Percentiles rank a stretch among this genome's conserved stretches.
Conservation (phyloP, 1,140 invertebrate genomes). For the Phocides pigmalion region DNA sequence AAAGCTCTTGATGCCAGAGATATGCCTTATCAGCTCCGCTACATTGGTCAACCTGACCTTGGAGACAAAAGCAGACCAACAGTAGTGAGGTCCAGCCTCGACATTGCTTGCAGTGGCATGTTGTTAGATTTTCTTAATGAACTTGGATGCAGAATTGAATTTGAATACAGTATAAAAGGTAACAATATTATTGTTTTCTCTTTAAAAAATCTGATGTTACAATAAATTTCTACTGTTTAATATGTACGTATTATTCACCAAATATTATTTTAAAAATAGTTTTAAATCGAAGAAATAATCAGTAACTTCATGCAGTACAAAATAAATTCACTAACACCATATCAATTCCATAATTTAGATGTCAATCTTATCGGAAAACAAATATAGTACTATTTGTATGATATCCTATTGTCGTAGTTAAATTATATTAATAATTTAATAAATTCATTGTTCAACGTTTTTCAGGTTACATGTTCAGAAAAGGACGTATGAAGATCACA, state of each 20-base stretch:
- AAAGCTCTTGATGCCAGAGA: conserved; percentile 90
- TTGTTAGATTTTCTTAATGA: conserved; percentile 96
- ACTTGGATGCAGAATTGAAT: conserved; percentile 95
- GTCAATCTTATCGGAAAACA: too few relatives aligned
- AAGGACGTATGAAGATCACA: conserved; percentile 98
- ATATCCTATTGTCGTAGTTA: too few relatives aligned
- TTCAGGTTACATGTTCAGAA: conserved; percentile 95
- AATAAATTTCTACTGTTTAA: neutral
- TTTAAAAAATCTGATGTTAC: neutral
- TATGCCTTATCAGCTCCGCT: conserved; percentile 94
- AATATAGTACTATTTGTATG: too few relatives aligned
- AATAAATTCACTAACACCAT: too few relatives aligned
- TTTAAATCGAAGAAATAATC: too few relatives aligned
- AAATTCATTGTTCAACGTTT: conserved; percentile 25
- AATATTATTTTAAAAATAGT: too few relatives aligned
- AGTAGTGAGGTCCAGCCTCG: conserved; percentile 94
- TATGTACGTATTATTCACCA: too few relatives aligned
- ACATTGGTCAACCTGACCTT: conserved; percentile 95
- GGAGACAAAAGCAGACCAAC: conserved; percentile 94
- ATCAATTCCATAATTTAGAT: too few relatives aligned
- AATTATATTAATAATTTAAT: too few relatives aligned
- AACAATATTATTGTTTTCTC: conserved; percentile 16
- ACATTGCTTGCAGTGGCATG: conserved; percentile 95
- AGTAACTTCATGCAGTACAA: too few relatives aligned
- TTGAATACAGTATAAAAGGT: conserved; percentile 96